Percentiles rank a stretch among this genome's conserved stretches.
phyloP scores from a whole-genome alignment of 2,113 vertebrate species.

The Gallinago media region DNA sequence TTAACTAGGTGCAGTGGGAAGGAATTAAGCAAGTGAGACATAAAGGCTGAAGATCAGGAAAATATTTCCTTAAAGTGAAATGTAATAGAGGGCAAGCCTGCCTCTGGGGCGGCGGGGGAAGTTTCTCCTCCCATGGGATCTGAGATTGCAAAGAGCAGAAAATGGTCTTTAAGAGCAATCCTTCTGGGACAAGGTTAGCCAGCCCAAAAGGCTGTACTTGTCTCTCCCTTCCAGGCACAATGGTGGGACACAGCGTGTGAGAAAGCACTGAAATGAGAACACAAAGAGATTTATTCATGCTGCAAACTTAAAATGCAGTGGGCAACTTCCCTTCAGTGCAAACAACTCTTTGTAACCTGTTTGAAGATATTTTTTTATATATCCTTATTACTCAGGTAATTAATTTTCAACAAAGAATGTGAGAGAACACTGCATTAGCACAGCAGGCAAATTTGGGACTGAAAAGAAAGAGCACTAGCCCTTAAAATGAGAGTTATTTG shows the following conservation, averaged over 20 bases:
- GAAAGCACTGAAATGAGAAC: not conserved
- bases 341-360: constrained; percentile 3
- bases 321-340: not conserved
- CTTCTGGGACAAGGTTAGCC: not conserved
- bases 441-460: constrained; percentile 13
- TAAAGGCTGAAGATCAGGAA: constrained; percentile 65
- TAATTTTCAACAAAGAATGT: constrained; percentile 8
- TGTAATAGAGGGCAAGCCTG: constrained; percentile 36
- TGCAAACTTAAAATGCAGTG: constrained; percentile 53
- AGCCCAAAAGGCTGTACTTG: not conserved
- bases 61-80: constrained; percentile 67
- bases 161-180: constrained; percentile 35
- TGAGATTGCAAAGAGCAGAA: constrained; percentile 28
- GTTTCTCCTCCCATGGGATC: not conserved
- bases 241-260: not conserved
- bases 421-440: constrained; percentile 30
- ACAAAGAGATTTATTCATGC: constrained; percentile 60
- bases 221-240: constrained; percentile 6
- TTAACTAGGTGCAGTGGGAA: constrained; percentile 50
- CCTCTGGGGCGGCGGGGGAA: not conserved
- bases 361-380: not conserved
- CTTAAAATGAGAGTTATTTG: constrained; percentile 45
- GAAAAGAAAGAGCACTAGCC: not conserved
- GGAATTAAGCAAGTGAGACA: constrained; percentile 57
- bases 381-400: constrained; percentile 15